A percentile compares a stretch with the other conserved stretches of the same genome.
phyloP scores from a whole-genome alignment of 2,888 invertebrate species.

The Limenitis camilla region DNA sequence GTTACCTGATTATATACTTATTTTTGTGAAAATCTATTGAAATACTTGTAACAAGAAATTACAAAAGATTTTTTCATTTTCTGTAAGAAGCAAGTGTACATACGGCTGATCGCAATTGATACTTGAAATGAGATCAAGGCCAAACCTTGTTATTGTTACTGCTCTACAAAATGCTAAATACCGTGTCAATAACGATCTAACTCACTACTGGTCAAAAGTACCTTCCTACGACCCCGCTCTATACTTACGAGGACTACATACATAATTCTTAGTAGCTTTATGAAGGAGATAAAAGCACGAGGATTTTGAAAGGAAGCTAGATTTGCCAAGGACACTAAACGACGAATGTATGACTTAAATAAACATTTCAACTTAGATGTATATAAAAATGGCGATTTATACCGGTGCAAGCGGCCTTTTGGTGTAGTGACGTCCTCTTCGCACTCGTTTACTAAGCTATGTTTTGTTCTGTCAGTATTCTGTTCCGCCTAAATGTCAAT shows the following conservation, averaged over 20 bases:
- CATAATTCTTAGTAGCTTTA: background rate
- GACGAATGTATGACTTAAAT: conserved; percentile 42
- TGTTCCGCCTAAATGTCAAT: conserved; percentile 59
- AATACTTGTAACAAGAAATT: too few species aligned
- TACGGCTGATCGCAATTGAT: conserved; percentile 8
- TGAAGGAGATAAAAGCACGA: conserved; percentile 25
- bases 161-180: conserved; percentile 50
- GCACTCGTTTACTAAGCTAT: conserved; percentile 36
- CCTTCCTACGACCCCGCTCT: background rate
- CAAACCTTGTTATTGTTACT: conserved; percentile 50
- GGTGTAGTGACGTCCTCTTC: conserved; percentile 31
- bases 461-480: conserved; percentile 27
- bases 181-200: conserved; percentile 38
- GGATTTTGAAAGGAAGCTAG: conserved; percentile 21
- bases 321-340: conserved; percentile 51
- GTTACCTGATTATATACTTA: too few species aligned
- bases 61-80: background rate
- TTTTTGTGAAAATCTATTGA: too few species aligned
- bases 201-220: background rate
- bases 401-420: conserved; percentile 40
- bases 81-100: conserved; percentile 4
- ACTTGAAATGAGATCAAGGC: conserved; percentile 58
- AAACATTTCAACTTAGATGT: conserved; percentile 37
- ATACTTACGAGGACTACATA: background rate
- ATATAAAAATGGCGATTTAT: conserved; percentile 29